Base-by-base conservation (phyloP, 2,797 vertebrate species). In the Octomys mimax region DNA sequence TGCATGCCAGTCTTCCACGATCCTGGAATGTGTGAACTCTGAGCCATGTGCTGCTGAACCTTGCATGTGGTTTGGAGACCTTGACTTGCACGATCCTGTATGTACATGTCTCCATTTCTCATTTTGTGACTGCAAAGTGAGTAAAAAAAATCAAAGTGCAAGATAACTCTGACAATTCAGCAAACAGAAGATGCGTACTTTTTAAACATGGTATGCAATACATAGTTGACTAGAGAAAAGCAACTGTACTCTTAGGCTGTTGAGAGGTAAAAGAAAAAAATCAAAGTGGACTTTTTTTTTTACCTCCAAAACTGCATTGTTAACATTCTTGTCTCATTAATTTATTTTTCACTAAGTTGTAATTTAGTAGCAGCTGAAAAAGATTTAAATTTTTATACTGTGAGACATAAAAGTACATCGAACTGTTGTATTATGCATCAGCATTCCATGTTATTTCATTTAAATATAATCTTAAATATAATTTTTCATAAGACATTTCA, bases 51-150 rank as follows among this genome's bases (percentile, higher is more conserved):
- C 98, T 86, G 96, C 97, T 98, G 97, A 97, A 94, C 97, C 95
- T 98, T 98, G 98, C 98, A 99, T 99, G 98, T 98, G 97, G 98
- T 98, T 98, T 98, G 97, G 97, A 92, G 96, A 96, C 95, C 83
- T 98, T 98, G 96, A 97, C 97, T 98, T 99, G 99, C 99, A 99
- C 99, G 99, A 98, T 98, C 98, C 98, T 99, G 98, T 98, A 98
- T 99, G 98, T 98, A 98, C 89, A 95, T 97, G 92, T 98, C 46
- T 98, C 96, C 96, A 96, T 95, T 97, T 95, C 84, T 97, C 94
- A 97, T 97, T 97, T 97, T 95, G 97, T 96, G 92, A 97, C 93
- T 96, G 90, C 97, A 98, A 98, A 97, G 62, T 95, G 95, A 98
- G 97, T 96, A 95, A 92, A 97, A 97, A 90, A 89, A 87, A 90